Evolutionary conservation across 2,888 invertebrate species (phyloP), one percentile per base, ranked within the genome.

Genomic region (Cenopis cana): DNA sequence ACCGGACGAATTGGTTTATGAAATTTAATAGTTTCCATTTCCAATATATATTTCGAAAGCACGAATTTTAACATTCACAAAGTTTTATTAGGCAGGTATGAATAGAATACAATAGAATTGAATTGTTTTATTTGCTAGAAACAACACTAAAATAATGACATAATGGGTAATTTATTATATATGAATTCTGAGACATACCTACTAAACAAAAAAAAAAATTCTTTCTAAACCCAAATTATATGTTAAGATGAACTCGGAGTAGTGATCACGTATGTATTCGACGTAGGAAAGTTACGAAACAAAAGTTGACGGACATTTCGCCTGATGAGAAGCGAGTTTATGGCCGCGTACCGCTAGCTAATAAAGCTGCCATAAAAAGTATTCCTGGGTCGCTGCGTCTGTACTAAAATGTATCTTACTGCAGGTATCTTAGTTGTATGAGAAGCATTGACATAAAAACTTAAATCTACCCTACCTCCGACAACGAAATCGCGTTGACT

Each of bases 281-380:
- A 50, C 29, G 57, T 52, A 41, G 55, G 33, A 60, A 41, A 60
- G 33, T 66, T 66, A 54, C 70, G 74, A 76, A 76, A 79, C 73
- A 78, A 75, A 74, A 74, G 74, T 78, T 82, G 79, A 79, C 73
- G 77, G 75, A 76, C 80, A 78, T 85, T 81, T 67, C 73, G 75
- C 79, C 78, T 86, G 85, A 86, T 85, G 87, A 88, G 84, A 83
- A 79, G 78, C 77, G 80, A 79, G 79, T 90, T 90, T 89, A 90
- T 80, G 81, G 77, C 82, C 77, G 77, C 79, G 80, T 82, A n/a
- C n/a, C n/a, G n/a, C n/a, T 81, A 81, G 80, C 83, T 82, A 87
- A 90, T 89, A 89, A 89, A 89, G 84, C 75, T 78, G 80, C 78
- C 82, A 85, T 89, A 88, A 89, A 90, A 77, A 78, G 78, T 82